Evolutionary conservation across 2,113 vertebrate species (phyloP).

Genomic region (Phrynosoma platyrhinos): DNA sequence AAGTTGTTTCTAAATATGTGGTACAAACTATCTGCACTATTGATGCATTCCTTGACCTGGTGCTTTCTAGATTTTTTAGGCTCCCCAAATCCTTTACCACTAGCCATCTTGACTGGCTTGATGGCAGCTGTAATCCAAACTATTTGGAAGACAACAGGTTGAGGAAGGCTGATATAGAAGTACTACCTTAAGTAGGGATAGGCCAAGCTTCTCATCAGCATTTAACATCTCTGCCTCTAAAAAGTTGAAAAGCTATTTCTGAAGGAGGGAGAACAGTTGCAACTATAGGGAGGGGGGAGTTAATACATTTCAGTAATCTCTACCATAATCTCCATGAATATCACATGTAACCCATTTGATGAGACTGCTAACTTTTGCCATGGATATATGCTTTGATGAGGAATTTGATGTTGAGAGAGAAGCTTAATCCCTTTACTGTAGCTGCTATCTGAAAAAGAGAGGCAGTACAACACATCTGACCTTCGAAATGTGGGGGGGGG

Average conservation of each 20-base stretch:
- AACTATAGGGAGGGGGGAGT: not conserved
- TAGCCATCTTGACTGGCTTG: no score
- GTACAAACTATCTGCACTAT: not conserved
- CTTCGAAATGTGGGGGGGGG: no score
- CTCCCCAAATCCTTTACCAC: no score
- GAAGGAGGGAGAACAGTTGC: not conserved
- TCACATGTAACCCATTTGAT: not conserved
- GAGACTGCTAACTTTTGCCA: no score
- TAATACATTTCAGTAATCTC: not conserved
- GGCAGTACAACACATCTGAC: no score
- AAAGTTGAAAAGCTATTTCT: not conserved
- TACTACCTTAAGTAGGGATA: no score
- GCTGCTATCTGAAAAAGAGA: not conserved
- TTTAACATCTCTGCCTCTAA: not conserved
- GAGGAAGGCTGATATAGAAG: not conserved
- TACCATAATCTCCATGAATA: not conserved
- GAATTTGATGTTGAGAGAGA: not conserved
- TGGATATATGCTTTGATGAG: no score
- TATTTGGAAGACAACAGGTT: not conserved
- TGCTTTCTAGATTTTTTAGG: not conserved
- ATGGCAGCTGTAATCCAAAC: not conserved
- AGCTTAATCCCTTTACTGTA: not conserved
- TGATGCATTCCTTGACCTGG: not conserved
- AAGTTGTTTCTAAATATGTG: not conserved
- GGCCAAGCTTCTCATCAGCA: not conserved